Evolutionary conservation across 37 sponge, comb jelly and placozoan species (phyloP).

Genomic region (Aphrocallistes beatrix): DNA sequence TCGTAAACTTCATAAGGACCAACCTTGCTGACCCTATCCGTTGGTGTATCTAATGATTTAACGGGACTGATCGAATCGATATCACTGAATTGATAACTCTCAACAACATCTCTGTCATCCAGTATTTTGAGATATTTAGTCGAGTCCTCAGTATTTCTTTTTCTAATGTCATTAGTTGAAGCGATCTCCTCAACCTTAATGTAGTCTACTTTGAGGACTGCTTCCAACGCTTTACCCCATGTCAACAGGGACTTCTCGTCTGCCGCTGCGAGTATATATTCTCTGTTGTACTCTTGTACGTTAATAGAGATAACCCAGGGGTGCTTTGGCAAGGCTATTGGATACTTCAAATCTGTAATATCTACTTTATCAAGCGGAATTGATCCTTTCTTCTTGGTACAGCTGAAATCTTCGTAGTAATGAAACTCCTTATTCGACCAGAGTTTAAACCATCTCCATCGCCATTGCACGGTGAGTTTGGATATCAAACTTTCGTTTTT

Average conservation of each 20-base stretch:
- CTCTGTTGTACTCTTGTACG: neutral
- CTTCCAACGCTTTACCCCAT: neutral
- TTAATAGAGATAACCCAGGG: neutral
- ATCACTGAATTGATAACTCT: too few relatives aligned
- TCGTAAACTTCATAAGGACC: neutral
- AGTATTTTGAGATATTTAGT: too few relatives aligned
- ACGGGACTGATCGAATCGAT: too few relatives aligned
- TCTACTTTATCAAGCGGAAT: neutral
- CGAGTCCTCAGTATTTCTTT: neutral
- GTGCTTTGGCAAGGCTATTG: neutral
- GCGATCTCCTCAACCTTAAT: neutral
- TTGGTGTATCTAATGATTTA: too few relatives aligned
- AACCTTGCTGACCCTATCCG: neutral
- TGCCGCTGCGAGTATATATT: neutral
- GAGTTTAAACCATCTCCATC: neutral
- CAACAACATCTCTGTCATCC: too few relatives aligned
- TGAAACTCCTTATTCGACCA: neutral
- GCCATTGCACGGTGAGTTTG: neutral
- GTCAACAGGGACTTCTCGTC: neutral
- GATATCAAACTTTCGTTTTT: neutral
- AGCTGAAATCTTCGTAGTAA: neutral
- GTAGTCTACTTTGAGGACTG: neutral
- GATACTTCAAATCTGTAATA: neutral
- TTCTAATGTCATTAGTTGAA: neutral
- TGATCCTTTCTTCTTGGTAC: neutral